Evolutionary conservation across 2,888 invertebrate genomes (phyloP), one percentile per base, ranked within the genome.

Genomic region (Brachylomia viminalis): DNA sequence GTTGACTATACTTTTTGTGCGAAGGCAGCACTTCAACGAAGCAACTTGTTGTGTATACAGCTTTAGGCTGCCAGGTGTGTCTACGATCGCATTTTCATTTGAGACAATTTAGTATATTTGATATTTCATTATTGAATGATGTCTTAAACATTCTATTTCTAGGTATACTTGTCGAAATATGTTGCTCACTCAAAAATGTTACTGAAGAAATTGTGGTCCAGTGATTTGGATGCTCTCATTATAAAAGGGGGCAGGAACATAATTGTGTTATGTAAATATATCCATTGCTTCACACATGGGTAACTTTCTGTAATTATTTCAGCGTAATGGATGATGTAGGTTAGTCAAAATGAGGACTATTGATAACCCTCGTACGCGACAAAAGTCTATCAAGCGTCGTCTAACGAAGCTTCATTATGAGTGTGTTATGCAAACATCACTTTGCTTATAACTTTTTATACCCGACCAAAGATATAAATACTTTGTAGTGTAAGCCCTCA

Each of bases 381-480:
- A 13, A 49, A 15, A 49, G n/a, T 62, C 42, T 20, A 42, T n/a
- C 15, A 0, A 33, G 10, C 11, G 13, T 47, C 3, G 54, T 47
- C 6, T 27, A 70, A 79, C n/a, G 0, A 56, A 27, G 20, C n/a
- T 79, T 8, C n/a, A 42, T 33, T 27, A 61, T 20, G 30, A 54
- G n/a, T 67, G 47, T 54, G 30, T 49, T 49, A 17, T 1, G 15
- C 33, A 52, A 33, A 69, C 11, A 20, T 33, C 15, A 52, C 62
- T 54, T 30, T 54, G 8, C 33, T 27, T 52, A 45, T 42, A 75
- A 68, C 38, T 42, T 68, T 38, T 70, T 38, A 79, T 79, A 47
- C 30, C 67, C 68, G 67, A 82, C 79, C 79, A 79, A 79, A 79
- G 82, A 79, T 76, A 49, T 82, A 79, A 52, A 56, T 82, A 79